These are phyloP conservation scores for Puma concolor DNA, from an alignment of 2,113 vertebrate genomes.

Conservation along the genomic window DNA sequence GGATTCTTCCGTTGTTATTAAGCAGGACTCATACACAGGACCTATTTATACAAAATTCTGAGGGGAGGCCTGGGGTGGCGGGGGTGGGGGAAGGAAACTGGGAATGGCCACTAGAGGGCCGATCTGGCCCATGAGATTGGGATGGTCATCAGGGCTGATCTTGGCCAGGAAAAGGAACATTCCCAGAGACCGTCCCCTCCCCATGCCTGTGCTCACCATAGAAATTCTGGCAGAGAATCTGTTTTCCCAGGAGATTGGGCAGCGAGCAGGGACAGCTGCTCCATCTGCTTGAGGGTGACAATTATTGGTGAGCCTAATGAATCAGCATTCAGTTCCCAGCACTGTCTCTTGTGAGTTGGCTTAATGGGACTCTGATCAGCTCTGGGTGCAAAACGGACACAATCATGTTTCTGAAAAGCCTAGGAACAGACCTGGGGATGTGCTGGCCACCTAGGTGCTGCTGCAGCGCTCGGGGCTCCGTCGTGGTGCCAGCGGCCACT, in stretches of 20 bases:
- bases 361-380: neutral
- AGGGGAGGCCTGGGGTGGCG: no score
- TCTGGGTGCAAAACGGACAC: neutral
- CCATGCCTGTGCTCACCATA: accelerated
- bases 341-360: neutral
- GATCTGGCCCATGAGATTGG: neutral
- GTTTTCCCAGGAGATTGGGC: neutral
- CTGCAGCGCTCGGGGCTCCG: neutral
- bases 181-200: neutral
- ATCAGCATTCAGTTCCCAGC: neutral
- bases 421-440: neutral
- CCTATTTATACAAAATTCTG: neutral
- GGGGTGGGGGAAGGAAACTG: neutral
- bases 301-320: neutral
- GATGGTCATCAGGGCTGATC: neutral
- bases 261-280: neutral
- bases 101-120: neutral
- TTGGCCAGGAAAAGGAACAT: neutral
- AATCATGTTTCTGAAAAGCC: neutral
- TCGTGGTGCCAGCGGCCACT: accelerated
- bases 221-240: neutral
- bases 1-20: neutral
- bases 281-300: neutral
- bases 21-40: neutral
- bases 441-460: accelerated